Conservation (phyloP, 2,113 vertebrate genomes). For the Hystrix cristata region DNA sequence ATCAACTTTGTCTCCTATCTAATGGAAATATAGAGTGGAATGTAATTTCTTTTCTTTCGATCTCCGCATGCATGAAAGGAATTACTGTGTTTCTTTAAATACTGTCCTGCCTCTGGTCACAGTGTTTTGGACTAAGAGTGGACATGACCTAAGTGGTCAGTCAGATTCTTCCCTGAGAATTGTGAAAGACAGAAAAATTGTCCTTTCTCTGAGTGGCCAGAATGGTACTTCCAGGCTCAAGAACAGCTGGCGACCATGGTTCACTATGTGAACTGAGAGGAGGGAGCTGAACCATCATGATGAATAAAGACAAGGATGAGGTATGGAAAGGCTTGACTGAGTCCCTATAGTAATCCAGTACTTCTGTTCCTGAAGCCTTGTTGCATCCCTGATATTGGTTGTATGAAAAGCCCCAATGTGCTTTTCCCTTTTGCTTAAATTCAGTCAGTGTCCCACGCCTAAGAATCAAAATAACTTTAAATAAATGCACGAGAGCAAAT, state of each 20-base stretch:
- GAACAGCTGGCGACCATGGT: not conserved
- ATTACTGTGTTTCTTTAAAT: not conserved
- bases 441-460: not conserved
- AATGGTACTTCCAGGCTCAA: not conserved
- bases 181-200: not conserved
- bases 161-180: not conserved
- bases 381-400: not conserved
- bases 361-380: not conserved
- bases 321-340: not conserved
- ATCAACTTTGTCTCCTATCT: not conserved
- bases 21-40: not conserved
- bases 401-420: not conserved
- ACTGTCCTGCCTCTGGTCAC: not conserved
- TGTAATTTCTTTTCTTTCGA: conserved; percentile 3
- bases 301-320: not conserved
- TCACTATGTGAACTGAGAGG: not conserved
- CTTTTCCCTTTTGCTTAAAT: not conserved
- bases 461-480: conserved; percentile 16
- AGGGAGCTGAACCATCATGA: not conserved
- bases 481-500: not conserved
- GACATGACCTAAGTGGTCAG: not conserved
- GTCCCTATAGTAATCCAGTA: not conserved
- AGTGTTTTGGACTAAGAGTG: not conserved
- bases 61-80: not conserved
- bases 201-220: not conserved